Evolutionary conservation across 2,888 invertebrate genomes (phyloP), one percentile per base, ranked within the genome.

Genomic region (Pristionchus arcanus): DNA sequence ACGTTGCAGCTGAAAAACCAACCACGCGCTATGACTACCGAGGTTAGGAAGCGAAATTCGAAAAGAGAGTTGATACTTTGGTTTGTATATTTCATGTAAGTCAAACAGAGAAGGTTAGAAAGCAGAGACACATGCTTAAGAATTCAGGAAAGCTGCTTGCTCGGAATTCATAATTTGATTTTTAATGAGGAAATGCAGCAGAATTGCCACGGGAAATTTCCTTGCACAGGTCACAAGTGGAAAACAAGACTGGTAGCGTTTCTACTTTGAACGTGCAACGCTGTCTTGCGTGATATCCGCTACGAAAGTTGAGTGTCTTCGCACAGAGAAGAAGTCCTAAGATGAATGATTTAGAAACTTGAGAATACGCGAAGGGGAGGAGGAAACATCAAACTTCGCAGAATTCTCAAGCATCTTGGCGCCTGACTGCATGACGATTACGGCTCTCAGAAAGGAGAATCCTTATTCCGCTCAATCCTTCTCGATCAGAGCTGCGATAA

Each of bases 321-420:
- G 55, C 21, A 55, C 21, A 2, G 55, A 55, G 21, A 21, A 55
- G 55, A 55, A 55, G 21, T 25, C 25, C 21, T 11, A 25, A 21
- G n/a, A 63, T 63, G n/a, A 63, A 63, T 63, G n/a, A 63, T 63
- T 25, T 11, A 63, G 63, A 25, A 63, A 63, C 63, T 63, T n/a
- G 63, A 63, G 63, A 5, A 11, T 63, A 9, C n/a, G 63, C 7
- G 63, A n/a, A n/a, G 1, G 63, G 63, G 25, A 25, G 7, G 55
- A 21, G 55, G 63, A 63, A 63, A 63, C 63, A 63, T 63, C 63
- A 63, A 63, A 63, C 63, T 63, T 63, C 63, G 63, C 63, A 63
- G 63, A 63, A 25, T 63, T 25, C 21, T 11, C 11, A 63, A 11
- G 25, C 42, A 49, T 49, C 4, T 49, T n/a, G 13, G 9, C 42